Conservation (phyloP, 2,113 vertebrate species). For the Hyperoodon ampullatus region DNA sequence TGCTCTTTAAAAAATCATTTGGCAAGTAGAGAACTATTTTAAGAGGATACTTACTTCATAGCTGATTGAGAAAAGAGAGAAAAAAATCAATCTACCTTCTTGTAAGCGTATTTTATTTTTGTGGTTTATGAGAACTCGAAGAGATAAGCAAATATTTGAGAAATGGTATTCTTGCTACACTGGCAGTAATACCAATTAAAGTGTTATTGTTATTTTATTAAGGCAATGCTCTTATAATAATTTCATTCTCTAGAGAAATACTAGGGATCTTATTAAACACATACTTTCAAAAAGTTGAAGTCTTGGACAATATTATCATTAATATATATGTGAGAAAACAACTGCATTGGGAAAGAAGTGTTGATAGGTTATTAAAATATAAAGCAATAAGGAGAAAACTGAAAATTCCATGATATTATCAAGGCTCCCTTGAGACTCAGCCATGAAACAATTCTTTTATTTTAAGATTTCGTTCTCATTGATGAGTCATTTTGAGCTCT, state of each 20-base stretch:
- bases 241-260: constrained; percentile 64
- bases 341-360: background rate
- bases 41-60: background rate
- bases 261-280: constrained; percentile 68
- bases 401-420: constrained; percentile 43
- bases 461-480: constrained; percentile 50
- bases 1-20: background rate
- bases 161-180: constrained; percentile 19
- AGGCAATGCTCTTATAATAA: constrained; percentile 21
- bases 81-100: background rate
- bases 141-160: constrained; percentile 20
- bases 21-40: background rate
- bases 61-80: background rate
- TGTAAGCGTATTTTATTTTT: background rate
- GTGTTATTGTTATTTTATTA: constrained; percentile 58
- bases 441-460: constrained; percentile 28
- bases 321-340: constrained; percentile 6
- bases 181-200: constrained; percentile 51
- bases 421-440: constrained; percentile 20
- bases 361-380: constrained; percentile 54
- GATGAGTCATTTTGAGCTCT: constrained; percentile 36
- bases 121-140: background rate
- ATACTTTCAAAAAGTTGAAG: constrained; percentile 65
- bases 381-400: constrained; percentile 43
- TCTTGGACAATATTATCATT: constrained; percentile 43